These are phyloP conservation scores for Pedionomus torquatus DNA, from an alignment of 2,113 vertebrate species.

Conservation along the genomic window DNA sequence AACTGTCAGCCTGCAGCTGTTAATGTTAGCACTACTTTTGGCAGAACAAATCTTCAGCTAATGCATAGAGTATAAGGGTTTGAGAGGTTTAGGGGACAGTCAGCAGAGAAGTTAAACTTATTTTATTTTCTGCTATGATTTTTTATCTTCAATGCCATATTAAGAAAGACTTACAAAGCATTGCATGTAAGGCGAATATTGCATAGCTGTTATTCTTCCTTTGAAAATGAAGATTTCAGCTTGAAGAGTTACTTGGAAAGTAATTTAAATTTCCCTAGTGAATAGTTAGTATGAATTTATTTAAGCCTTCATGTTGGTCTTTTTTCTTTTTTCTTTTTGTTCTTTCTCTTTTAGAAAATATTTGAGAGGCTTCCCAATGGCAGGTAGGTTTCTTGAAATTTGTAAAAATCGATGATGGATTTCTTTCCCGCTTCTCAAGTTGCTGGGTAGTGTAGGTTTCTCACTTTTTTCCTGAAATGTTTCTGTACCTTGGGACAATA, in stretches of 20 bases:
- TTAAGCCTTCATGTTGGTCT: background rate
- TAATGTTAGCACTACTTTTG: slow-evolving; percentile 30
- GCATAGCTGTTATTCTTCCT: background rate
- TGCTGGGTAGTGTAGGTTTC: background rate
- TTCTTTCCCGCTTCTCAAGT: background rate
- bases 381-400: background rate
- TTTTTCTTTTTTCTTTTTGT: background rate
- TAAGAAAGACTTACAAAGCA: background rate
- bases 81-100: slow-evolving; percentile 43
- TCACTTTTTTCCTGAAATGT: background rate
- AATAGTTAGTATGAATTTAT: background rate
- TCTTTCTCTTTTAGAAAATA: background rate
- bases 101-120: slow-evolving; percentile 15
- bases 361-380: background rate
- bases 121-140: background rate
- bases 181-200: background rate
- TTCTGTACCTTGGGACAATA: background rate
- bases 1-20: slow-evolving; percentile 68
- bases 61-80: background rate
- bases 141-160: slow-evolving; percentile 8
- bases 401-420: background rate
- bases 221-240: background rate
- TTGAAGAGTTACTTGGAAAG: background rate
- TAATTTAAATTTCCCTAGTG: background rate
- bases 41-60: slow-evolving; percentile 55